These are phyloP conservation scores for Apodemia duryi DNA, from an alignment of 2,888 invertebrate species.

Conservation along the genomic window DNA sequence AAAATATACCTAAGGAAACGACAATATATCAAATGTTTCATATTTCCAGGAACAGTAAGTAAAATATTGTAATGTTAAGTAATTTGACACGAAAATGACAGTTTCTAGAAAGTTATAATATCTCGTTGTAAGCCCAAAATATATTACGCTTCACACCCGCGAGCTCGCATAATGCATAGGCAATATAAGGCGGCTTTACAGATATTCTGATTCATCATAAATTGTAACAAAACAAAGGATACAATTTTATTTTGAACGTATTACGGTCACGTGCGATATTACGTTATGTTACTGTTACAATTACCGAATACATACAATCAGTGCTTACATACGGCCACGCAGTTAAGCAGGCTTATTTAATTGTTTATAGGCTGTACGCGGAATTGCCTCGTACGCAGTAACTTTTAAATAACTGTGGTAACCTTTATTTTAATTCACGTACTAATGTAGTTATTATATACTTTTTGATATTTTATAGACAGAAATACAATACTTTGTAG, in stretches of 20 bases:
- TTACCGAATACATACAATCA: constrained; percentile 55
- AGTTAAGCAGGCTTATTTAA: constrained; percentile 39
- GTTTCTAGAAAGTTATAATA: constrained; percentile 26
- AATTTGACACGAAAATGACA: constrained; percentile 24
- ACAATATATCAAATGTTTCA: constrained; percentile 2
- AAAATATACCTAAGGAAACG: constrained; percentile 19
- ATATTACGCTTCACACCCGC: constrained; percentile 30
- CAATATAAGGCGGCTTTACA: constrained; percentile 39
- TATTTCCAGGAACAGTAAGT: constrained; percentile 7
- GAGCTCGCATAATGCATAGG: constrained; percentile 39
- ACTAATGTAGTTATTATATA: constrained; percentile 25
- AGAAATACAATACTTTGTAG: too few relatives aligned
- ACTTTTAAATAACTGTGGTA: constrained; percentile 32
- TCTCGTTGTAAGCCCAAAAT: constrained; percentile 25
- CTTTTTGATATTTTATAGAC: constrained; percentile 21
- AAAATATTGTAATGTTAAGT: constrained; percentile 20
- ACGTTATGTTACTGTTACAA: constrained; percentile 59
- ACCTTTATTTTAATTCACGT: constrained; percentile 26
- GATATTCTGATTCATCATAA: constrained; percentile 41
- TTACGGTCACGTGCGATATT: constrained; percentile 56
- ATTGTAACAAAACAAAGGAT: constrained; percentile 44
- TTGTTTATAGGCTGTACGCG: constrained; percentile 38
- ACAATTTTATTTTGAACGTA: constrained; percentile 51
- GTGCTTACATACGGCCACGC: constrained; percentile 36
- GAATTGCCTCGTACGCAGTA: constrained; percentile 32